Evolutionary conservation across 2,888 invertebrate genomes (phyloP), one percentile per base, ranked within the genome.

Genomic region (Cactoblastis cactorum): DNA sequence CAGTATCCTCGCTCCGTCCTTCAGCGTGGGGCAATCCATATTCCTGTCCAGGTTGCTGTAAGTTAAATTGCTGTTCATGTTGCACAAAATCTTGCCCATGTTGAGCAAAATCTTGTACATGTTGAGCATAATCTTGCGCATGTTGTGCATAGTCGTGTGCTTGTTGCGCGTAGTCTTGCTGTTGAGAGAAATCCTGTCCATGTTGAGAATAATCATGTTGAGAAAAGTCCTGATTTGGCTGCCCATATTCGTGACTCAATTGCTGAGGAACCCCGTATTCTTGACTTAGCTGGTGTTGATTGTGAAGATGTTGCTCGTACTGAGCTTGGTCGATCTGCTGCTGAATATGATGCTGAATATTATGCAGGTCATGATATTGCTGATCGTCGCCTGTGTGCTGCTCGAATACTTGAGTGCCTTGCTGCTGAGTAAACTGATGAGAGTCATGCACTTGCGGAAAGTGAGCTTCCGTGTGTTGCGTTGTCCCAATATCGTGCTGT

Each of bases 251-350:
- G n/a, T 61, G 59, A 11, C 41, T 58, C 2, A 53, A 19, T 24
- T 63, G 66, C n/a, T 69, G 67, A 0, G 70, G 71, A 3, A 53
- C 58, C 8, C 71, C 71, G 52, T 73, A 72, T 38, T 71, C 70
- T 11, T 65, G 64, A 3, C 55, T 59, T 1, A 63, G 53, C 34
- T 75, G 74, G 24, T 78, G 62, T 22, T 62, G 80, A 45, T 71
- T 67, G 53, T 74, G 64, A 12, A 68, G 53, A 9, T 68, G 62
- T 45, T 76, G 74, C 22, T 76, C 72, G 53, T 70, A 72, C 49
- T 77, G 78, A 14, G 78, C 77, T 51, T 85, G 85, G 6, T 85
- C 84, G 6, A 85, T 63, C 53, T 88, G 86, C 37, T 86, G 85
- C 47, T 87, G 85, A 6, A 83, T 77, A 51, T 86, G 83, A 37